These are phyloP conservation scores for Sinocyclocheilus anophthalmus DNA, from an alignment of 2,113 vertebrate genomes.

Conservation along the genomic window DNA sequence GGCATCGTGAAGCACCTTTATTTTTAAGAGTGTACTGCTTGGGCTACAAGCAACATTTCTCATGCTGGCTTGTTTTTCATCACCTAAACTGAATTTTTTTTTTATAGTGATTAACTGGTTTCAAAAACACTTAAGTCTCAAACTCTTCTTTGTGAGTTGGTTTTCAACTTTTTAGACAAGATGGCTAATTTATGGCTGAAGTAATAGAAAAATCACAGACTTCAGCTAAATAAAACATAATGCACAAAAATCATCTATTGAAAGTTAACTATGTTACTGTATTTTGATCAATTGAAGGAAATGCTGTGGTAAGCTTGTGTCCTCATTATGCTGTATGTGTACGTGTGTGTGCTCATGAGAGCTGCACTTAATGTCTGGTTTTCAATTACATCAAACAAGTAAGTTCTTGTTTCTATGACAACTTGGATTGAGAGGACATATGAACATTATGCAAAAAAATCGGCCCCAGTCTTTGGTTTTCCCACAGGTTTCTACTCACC, in stretches of 20 bases:
- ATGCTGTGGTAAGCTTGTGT: background rate
- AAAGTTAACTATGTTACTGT: background rate
- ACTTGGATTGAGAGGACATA: background rate
- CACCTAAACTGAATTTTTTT: background rate
- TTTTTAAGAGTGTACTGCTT: background rate
- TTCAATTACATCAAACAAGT: constrained; percentile 22
- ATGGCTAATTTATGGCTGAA: background rate
- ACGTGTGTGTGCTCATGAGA: background rate
- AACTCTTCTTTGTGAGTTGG: background rate
- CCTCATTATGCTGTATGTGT: background rate
- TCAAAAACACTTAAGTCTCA: background rate
- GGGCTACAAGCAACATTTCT: background rate
- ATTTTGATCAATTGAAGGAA: background rate
- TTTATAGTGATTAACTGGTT: background rate
- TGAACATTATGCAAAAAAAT: constrained; percentile 5
- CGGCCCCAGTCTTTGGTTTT: background rate
- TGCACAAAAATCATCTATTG: background rate
- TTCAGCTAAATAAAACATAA: background rate
- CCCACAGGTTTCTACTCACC: constrained; percentile 1
- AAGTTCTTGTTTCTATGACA: constrained; percentile 42
- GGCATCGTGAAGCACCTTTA: too few species aligned
- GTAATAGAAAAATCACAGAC: background rate
- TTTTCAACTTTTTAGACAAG: too few species aligned
- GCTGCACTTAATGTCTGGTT: background rate
- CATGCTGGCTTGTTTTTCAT: too few species aligned